Evolutionary conservation across 2,888 invertebrate genomes (phyloP), one percentile per base, ranked within the genome.

Genomic region (Rutpela maculata): DNA sequence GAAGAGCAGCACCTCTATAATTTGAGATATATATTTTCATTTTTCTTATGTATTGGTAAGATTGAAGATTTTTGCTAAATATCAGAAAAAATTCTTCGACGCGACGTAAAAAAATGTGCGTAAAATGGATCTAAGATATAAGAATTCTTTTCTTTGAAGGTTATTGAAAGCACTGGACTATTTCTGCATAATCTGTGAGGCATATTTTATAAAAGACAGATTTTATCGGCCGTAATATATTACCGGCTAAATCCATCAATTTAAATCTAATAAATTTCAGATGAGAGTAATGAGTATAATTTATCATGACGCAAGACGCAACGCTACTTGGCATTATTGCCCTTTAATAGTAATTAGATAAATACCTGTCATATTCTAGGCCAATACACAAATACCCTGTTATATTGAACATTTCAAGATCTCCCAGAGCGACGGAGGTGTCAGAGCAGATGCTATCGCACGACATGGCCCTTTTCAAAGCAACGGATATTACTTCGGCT

Each of bases 391-490:
- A 89, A 87, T 95, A 93, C 6, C 96, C 96, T 0, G 95, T 95
- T 75, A 94, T 91, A 79, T 94, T 93, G 10, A 94, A 92, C 85
- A 93, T 93, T 83, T 95, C 94, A 63, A 95, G 91, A 85, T 95
- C 94, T 67, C 93, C 93, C 31, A 95, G 90, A 22, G 93, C 92
- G 0, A 95, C 93, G 0, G 95, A 95, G 0, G 95, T 95, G 84
- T 96, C 95, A 0, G 95, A 95, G 84, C 94, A 95, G 26, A 96
- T 94, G 67, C 95, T 95, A 85, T 96, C 96, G 87, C 95, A 96
- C 26, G 95, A 95, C 83, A 95, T 91, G 0, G 95, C 95, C 78
- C 95, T 89, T 82, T 93, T 91, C 74, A 94, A 89, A 50, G 88
- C 88, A 0, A 90, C 85, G 2, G 90, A 84, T 26, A 86, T 83